These are phyloP conservation scores for Creontiades dilutus DNA, from an alignment of 2,888 invertebrate genomes.

Conservation along the genomic window DNA sequence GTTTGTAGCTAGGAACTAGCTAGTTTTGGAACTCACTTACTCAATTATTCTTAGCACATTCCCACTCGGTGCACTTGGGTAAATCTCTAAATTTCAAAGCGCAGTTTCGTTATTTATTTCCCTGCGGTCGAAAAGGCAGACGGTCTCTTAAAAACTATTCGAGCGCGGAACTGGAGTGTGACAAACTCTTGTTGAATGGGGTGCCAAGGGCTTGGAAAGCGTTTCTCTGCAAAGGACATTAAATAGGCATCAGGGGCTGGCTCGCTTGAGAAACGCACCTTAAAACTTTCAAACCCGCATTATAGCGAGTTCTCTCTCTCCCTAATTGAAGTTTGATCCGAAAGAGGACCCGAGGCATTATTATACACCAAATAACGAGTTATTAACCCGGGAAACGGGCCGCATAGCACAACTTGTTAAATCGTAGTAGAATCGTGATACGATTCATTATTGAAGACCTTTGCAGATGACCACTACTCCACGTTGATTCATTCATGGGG, in stretches of 20 bases:
- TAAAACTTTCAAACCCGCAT: slow-evolving; percentile 48
- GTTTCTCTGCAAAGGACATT: slow-evolving; percentile 5
- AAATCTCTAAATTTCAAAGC: too few species aligned
- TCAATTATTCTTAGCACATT: too few species aligned
- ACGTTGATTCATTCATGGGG: too few species aligned
- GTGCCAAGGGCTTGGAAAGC: neutral
- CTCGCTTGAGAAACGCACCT: neutral
- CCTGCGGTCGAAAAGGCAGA: neutral
- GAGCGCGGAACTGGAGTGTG: neutral
- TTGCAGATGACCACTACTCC: too few species aligned
- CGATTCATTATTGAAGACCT: too few species aligned
- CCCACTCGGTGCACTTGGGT: too few species aligned
- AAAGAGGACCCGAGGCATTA: neutral
- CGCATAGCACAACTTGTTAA: too few species aligned
- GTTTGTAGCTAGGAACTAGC: too few species aligned
- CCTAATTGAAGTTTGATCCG: slow-evolving; percentile 31
- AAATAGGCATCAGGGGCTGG: slow-evolving; percentile 16
- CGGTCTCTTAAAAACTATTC: neutral
- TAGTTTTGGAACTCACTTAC: too few species aligned
- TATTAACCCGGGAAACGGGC: too few species aligned
- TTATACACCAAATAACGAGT: neutral
- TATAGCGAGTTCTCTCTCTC: neutral
- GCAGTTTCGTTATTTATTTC: too few species aligned
- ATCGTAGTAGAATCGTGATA: too few species aligned
- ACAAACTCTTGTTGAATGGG: slow-evolving; percentile 29